Percentiles rank a stretch among this genome's conserved stretches.
Conservation (phyloP, 1,140 invertebrate genomes). For the Drosophila watanabei region DNA sequence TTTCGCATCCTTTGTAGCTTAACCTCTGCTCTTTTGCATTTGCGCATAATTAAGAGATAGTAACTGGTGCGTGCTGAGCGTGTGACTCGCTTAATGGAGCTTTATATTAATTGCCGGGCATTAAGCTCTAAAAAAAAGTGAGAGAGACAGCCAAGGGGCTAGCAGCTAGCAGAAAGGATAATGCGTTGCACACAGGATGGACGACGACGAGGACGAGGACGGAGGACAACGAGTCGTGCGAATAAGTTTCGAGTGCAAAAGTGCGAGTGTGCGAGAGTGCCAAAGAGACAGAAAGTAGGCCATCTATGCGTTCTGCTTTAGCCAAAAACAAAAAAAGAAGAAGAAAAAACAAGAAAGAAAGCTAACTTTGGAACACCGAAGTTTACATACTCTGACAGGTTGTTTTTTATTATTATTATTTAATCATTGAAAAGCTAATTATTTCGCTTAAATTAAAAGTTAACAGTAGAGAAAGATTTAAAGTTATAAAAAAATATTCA, state of each 20-base stretch:
- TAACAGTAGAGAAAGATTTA: too few relatives aligned
- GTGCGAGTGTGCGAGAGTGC: not conserved
- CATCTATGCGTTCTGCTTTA: slow-evolving; percentile 23
- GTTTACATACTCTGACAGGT: not conserved
- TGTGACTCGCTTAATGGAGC: slow-evolving; percentile 30
- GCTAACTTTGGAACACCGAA: not conserved
- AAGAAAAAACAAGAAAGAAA: not conserved
- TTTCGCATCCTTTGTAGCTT: not conserved
- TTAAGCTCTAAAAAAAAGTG: slow-evolving; percentile 35
- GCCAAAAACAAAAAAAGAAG: not conserved
- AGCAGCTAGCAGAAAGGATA: not conserved
- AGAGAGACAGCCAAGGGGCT: not conserved
- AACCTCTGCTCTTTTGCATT: slow-evolving; percentile 21
- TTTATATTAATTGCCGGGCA: slow-evolving; percentile 51
- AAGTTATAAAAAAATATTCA: too few relatives aligned
- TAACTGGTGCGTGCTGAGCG: slow-evolving; percentile 35
- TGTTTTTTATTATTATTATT: not conserved
- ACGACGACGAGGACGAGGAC: not conserved
- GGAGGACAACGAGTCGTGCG: slow-evolving; percentile 8
- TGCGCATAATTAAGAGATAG: slow-evolving; percentile 49
- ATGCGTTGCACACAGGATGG: not conserved
- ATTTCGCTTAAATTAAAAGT: not conserved
- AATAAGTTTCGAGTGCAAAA: slow-evolving; percentile 7
- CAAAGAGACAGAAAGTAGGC: slow-evolving; percentile 45
- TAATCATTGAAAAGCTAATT: not conserved